Base-by-base conservation (phyloP, 2,888 invertebrate species). In the Dynastes grantii region DNA sequence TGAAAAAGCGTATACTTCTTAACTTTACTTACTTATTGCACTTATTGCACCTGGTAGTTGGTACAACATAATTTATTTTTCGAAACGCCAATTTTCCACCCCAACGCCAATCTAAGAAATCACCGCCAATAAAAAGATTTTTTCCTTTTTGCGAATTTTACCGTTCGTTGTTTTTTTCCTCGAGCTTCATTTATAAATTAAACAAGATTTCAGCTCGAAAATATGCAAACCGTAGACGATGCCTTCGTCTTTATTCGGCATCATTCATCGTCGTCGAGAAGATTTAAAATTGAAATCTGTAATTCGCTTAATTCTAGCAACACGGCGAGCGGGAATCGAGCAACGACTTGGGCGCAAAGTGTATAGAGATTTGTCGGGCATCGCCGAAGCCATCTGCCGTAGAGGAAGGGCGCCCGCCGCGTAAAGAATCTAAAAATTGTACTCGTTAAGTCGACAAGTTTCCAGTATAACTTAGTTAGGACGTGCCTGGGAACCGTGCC, bases 361-460 rank as follows among this genome's bases (percentile, higher is more conserved):
- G 83, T 81, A 83, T 82, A 81, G 82, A 77, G 81, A 78, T 76
- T 82, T 82, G 83, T 84, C 84, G 85, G 86, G 73, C 45, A 22
- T 22, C 55, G 32, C 32, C 32, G 61, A 75, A 75, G 73, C 61
- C 73, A 61, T 22, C 55, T 3, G 55, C 8, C 16, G 55, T 4
- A 37, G 32, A 11, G 61, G 40, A 63, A 73, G 73, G 58, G 73
- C 45, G 73, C 29, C 40, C 73, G 61, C 40, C 73, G 61, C 73
- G 73, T 61, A 75, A 75, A 75, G 73, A 75, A 75, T 61, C 73
- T 86, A 88, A 88, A 88, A 88, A 88, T 87, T 87, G 87, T 86
- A 84, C 87, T 88, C 88, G 88, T 87, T 88, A 88, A 86, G 85
- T 82, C 82, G 81, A 81, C 81, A 79, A 79, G 77, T 79, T 79